Base-by-base conservation (phyloP, 2,888 invertebrate genomes). In the Habroteleia sp. region DNA sequence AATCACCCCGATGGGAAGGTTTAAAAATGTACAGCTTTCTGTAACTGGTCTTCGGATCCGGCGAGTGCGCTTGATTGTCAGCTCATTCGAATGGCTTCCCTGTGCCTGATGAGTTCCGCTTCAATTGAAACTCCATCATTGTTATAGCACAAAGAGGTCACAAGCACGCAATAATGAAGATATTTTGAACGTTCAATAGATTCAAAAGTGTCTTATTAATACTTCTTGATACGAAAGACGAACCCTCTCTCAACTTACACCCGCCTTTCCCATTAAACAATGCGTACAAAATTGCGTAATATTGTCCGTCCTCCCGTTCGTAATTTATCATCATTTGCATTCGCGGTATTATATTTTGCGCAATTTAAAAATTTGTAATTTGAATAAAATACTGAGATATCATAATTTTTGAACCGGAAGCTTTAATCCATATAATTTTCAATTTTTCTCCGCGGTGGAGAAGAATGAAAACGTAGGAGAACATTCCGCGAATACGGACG, bases 401-500 rank as follows among this genome's bases (percentile, higher is more conserved):
- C 27, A 42, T 1, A n/a, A 33, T 14, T 44, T 44, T 42, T 10
- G 27, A 7, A 29, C 10, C 11, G 17, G 33, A 42, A 44, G 10
- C 2, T 54, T 46, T 33, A 41, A 31, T 37, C 13, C 17, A 42
- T 35, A 60, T 60, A 60, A 65, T 62, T 74, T 62, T 48, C 37
- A 60, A 62, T 46, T 48, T 48, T 56, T 27, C 25, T 39, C 29
- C 13, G n/a, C 8, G 16, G 29, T 27, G 3, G 6, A 41, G 17
- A 42, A 14, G 48, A 50, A 65, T 41, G 37, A 60, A 46, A 68
- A 39, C 20, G 52, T 56, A 69, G 35, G 56, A 75, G 73, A 81
- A 69, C 74, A 77, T 72, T 77, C 46, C 56, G 50, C 50, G 63
- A 58, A 77, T 76, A 77, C 76, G 74, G 76, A 66, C 44, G 79